phyloP scores from a whole-genome alignment of 2,888 invertebrate species.

The Tortricodes alternella region DNA sequence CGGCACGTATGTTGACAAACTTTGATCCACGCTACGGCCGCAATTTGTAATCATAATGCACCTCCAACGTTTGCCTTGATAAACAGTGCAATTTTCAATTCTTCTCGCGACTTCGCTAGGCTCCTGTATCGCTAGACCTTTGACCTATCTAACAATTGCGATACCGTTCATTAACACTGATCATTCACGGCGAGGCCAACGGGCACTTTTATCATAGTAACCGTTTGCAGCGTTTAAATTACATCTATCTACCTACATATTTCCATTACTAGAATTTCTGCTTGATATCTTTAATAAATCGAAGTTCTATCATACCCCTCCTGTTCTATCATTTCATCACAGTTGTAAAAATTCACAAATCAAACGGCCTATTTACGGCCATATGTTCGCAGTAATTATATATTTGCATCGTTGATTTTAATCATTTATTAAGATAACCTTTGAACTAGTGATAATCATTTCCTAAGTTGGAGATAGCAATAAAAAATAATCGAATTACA shows the following conservation, averaged over 20 bases:
- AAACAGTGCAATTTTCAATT: background rate
- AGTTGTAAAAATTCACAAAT: too few relatives aligned
- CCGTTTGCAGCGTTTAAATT: background rate
- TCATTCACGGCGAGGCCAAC: constrained; percentile 37
- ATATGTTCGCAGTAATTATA: too few relatives aligned
- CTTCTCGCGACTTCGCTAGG: background rate
- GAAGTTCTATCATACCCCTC: too few relatives aligned
- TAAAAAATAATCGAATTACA: too few relatives aligned
- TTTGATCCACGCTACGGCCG: constrained; percentile 12
- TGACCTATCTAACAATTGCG: constrained; percentile 20
- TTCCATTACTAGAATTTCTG: too few relatives aligned
- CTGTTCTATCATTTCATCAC: too few relatives aligned
- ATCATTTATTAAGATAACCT: too few relatives aligned
- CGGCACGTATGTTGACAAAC: constrained; percentile 31
- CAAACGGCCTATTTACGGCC: too few relatives aligned
- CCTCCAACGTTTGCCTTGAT: background rate
- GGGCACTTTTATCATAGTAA: background rate
- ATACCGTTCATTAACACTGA: constrained; percentile 39
- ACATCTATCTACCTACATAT: constrained; percentile 11
- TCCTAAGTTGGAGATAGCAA: too few relatives aligned
- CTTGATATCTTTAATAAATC: too few relatives aligned
- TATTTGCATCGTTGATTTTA: too few relatives aligned
- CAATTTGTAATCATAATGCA: constrained; percentile 14
- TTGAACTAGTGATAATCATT: too few relatives aligned
- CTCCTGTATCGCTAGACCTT: constrained; percentile 8